Conservation (phyloP, 64 coral and sea anemone species). For the Actinia equina region DNA sequence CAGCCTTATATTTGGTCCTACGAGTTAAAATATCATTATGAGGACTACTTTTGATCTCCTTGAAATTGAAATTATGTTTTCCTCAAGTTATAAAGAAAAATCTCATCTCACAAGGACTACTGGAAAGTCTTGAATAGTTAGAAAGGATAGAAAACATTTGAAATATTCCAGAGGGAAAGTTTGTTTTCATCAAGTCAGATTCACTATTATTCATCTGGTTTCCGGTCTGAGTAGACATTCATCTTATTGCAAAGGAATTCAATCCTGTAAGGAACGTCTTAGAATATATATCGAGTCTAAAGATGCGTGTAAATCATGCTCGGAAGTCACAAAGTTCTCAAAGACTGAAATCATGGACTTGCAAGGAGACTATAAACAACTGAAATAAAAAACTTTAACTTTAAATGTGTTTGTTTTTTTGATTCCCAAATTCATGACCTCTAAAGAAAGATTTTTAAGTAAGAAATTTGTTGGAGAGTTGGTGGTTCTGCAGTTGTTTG, state of each 20-base stretch:
- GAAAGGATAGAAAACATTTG: not conserved
- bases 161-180: not conserved
- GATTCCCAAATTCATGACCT: not conserved
- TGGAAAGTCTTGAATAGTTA: not conserved
- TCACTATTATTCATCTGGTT: not conserved
- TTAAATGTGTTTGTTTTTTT: not conserved
- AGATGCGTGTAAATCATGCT: not conserved
- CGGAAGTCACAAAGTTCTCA: not conserved
- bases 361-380: not conserved
- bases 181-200: not conserved
- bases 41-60: not conserved
- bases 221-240: not conserved
- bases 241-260: not conserved
- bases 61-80: not conserved
- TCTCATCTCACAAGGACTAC: not conserved
- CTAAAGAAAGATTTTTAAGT: not conserved
- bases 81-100: not conserved
- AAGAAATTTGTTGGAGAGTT: not conserved
- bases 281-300: not conserved
- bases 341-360: constrained; percentile 4
- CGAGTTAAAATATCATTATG: not conserved
- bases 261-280: not conserved
- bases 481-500: not conserved
- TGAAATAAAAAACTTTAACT: not conserved
- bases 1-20: not conserved